phyloP scores from a whole-genome alignment of 2,797 vertebrate species.

The Dendrocincla fuliginosa region DNA sequence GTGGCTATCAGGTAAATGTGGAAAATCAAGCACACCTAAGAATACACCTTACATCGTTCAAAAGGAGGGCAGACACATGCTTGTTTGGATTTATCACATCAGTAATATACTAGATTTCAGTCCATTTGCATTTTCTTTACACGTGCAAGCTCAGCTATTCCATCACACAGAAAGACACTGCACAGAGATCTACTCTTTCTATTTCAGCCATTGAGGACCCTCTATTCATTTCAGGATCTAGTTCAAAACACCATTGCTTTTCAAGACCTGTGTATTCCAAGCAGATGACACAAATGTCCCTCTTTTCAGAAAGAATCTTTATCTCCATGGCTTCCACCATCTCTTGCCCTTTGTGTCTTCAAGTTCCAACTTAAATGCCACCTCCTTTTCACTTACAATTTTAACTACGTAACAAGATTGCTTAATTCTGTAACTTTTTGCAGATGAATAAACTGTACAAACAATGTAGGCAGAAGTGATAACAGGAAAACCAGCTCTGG shows the following conservation, averaged over 20 bases:
- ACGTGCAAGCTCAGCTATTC: not conserved
- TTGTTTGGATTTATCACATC: not conserved
- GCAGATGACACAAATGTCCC: not conserved
- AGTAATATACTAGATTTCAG: not conserved
- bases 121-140: not conserved
- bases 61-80: not conserved
- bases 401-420: not conserved
- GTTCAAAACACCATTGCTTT: not conserved
- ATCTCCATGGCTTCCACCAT: not conserved
- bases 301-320: not conserved
- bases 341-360: not conserved
- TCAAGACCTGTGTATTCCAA: not conserved
- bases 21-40: not conserved
- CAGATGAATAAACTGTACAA: not conserved
- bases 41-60: not conserved
- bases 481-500: not conserved
- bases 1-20: not conserved
- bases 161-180: not conserved
- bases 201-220: fast-evolving
- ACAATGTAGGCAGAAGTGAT: not conserved
- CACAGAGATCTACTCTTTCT: not conserved
- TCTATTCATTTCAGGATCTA: not conserved
- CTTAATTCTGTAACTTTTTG: slow-evolving; percentile 12
- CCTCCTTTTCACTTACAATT: not conserved
- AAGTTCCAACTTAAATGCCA: not conserved